Percentiles rank a stretch among this genome's conserved stretches.
phyloP scores from a whole-genome alignment of 2,888 invertebrate genomes.

The Rhingia campestris region DNA sequence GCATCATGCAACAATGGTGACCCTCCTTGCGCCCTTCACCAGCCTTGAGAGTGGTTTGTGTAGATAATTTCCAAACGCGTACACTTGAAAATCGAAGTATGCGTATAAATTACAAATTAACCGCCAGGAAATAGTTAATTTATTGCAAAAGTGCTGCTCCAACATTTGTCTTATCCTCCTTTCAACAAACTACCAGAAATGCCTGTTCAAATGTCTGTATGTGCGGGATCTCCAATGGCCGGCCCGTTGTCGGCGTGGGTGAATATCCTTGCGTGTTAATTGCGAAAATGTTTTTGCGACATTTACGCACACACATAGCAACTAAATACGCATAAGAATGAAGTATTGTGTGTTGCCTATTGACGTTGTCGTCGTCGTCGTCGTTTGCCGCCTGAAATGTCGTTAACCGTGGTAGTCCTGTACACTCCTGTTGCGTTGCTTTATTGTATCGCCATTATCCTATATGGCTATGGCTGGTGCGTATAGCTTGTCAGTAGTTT shows the following conservation, averaged over 20 bases:
- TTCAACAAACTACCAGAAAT: constrained; percentile 20
- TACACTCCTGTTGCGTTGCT: constrained; percentile 4
- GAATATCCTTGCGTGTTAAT: constrained; percentile 53
- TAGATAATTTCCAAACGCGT: constrained; percentile 58
- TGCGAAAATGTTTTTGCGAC: constrained; percentile 68
- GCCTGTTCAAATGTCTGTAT: not conserved
- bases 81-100: constrained; percentile 68
- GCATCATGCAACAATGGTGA: not conserved
- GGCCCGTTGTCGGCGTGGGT: not conserved
- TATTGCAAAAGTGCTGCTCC: constrained; percentile 60
- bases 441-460: constrained; percentile 31
- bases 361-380: constrained; percentile 27
- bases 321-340: constrained; percentile 67
- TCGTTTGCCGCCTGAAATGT: constrained; percentile 19
- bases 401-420: constrained; percentile 28
- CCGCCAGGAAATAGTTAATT: constrained; percentile 70
- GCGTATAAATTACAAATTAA: constrained; percentile 72
- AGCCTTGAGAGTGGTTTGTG: constrained; percentile 6
- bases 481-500: constrained; percentile 49
- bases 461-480: not conserved
- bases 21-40: not conserved
- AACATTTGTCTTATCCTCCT: constrained; percentile 64
- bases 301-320: constrained; percentile 36
- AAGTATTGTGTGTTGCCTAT: constrained; percentile 49
- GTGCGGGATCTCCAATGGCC: not conserved